A percentile compares a stretch with the other conserved stretches of the same genome.
These are phyloP conservation scores for Styela clava DNA, from an alignment of 23 tunicate genomes.

Conservation along the genomic window DNA sequence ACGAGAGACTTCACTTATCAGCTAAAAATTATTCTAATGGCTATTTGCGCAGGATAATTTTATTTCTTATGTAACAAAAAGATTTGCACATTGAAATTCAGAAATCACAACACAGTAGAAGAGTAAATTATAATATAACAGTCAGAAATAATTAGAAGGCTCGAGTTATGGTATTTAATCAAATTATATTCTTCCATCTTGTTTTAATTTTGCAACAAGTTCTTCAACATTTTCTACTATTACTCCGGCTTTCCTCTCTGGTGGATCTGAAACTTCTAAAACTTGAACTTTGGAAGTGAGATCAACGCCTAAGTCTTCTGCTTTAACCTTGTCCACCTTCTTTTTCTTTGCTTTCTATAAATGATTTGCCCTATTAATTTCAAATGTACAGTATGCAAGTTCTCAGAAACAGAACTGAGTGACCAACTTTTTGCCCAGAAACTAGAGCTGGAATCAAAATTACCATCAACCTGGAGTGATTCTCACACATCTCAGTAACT, in stretches of 20 bases:
- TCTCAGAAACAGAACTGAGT: not conserved
- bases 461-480: too few relatives aligned
- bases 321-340: conserved; percentile 68
- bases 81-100: not conserved
- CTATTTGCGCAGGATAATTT: not conserved
- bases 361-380: too few relatives aligned
- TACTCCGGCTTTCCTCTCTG: conserved; percentile 77
- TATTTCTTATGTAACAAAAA: not conserved
- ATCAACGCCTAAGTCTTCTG: conserved; percentile 84
- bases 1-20: too few relatives aligned
- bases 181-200: conserved; percentile 68
- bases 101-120: not conserved
- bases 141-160: not conserved
- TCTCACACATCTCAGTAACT: too few relatives aligned
- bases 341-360: conserved; percentile 96
- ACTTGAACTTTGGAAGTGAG: conserved; percentile 60
- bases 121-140: conserved; percentile 5
- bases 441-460: too few relatives aligned
- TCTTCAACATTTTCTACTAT: conserved; percentile 85
- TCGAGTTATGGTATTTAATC: not conserved
- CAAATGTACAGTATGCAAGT: not conserved
- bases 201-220: conserved; percentile 75
- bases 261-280: conserved; percentile 82
- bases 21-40: not conserved
- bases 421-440: too few relatives aligned